Evolutionary conservation across 64 coral and sea anemone species (phyloP).

Genomic region (Actinia equina): DNA sequence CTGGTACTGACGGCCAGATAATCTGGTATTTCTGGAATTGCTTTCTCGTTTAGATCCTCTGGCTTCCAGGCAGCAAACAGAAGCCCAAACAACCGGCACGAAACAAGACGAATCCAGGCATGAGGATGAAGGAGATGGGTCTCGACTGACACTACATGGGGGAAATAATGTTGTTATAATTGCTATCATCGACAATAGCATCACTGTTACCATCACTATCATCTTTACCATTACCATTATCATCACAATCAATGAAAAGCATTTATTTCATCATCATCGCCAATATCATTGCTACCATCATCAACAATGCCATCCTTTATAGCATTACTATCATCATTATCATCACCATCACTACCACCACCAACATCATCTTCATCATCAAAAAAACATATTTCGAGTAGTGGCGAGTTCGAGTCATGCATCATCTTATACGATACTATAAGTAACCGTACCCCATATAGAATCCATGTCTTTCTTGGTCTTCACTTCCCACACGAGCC

Average conservation of each 20-base stretch:
- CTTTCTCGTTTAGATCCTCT: constrained; percentile 36
- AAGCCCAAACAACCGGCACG: constrained; percentile 69
- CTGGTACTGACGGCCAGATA: constrained; percentile 16
- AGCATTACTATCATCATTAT: too few relatives aligned
- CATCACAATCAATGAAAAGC: neutral
- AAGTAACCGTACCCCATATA: constrained; percentile 37
- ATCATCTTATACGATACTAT: neutral
- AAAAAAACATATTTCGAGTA: too few relatives aligned
- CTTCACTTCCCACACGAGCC: constrained; percentile 38
- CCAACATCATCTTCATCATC: too few relatives aligned
- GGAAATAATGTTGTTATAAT: neutral
- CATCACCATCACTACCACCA: too few relatives aligned
- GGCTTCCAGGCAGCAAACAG: constrained; percentile 76
- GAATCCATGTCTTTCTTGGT: constrained; percentile 49
- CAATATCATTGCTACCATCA: too few relatives aligned
- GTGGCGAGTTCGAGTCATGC: too few relatives aligned
- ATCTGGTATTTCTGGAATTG: neutral
- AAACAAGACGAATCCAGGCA: constrained; percentile 76
- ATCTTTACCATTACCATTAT: too few relatives aligned
- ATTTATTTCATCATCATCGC: too few relatives aligned
- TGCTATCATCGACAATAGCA: too few relatives aligned
- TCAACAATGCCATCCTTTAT: too few relatives aligned
- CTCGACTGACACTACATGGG: constrained; percentile 64
- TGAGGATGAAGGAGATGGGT: constrained; percentile 68
- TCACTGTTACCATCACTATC: too few relatives aligned